Percentiles rank a stretch among this genome's conserved stretches.
These are phyloP conservation scores for Tachycineta bicolor DNA, from an alignment of 2,113 vertebrate genomes.

Conservation along the genomic window DNA sequence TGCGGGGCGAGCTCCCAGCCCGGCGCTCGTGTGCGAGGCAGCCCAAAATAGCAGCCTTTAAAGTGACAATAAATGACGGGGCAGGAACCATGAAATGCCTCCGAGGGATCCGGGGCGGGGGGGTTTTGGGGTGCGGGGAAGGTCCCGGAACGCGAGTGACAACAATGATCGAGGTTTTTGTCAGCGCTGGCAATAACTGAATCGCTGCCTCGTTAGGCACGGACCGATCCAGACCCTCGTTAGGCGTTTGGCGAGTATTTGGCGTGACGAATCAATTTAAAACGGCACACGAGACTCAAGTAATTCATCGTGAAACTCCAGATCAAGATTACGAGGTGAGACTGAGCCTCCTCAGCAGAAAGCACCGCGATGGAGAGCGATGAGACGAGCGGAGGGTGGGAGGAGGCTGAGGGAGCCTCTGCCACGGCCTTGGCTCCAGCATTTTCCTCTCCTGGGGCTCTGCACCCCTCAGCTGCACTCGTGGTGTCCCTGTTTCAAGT, in stretches of 20 bases:
- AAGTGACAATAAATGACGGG: slow-evolving; percentile 19
- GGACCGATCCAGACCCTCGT: slow-evolving; percentile 20
- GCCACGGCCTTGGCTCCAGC: not conserved
- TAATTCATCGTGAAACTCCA: slow-evolving; percentile 29
- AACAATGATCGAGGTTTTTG: slow-evolving; percentile 24
- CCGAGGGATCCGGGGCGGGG: not conserved
- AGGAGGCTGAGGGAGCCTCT: not conserved
- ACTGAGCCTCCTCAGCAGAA: not conserved
- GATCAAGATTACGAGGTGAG: slow-evolving; percentile 23
- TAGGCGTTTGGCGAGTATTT: slow-evolving; percentile 46
- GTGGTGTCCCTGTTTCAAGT: not conserved
- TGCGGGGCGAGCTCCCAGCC: not conserved
- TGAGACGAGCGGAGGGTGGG: not conserved
- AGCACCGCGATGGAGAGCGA: not conserved
- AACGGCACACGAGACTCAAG: not conserved
- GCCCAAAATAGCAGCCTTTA: slow-evolving; percentile 37
- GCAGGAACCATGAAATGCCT: slow-evolving; percentile 1
- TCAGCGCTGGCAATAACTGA: slow-evolving; percentile 33
- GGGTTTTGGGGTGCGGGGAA: not conserved
- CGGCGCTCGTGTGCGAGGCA: not conserved
- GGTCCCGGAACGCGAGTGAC: slow-evolving; percentile 33
- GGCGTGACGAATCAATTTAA: slow-evolving; percentile 44
- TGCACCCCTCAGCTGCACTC: accelerated
- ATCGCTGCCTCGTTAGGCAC: not conserved
- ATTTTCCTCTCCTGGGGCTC: not conserved